These are phyloP conservation scores for Tribolium castaneum DNA, from an alignment of 1,140 invertebrate genomes.

Conservation along the genomic window DNA sequence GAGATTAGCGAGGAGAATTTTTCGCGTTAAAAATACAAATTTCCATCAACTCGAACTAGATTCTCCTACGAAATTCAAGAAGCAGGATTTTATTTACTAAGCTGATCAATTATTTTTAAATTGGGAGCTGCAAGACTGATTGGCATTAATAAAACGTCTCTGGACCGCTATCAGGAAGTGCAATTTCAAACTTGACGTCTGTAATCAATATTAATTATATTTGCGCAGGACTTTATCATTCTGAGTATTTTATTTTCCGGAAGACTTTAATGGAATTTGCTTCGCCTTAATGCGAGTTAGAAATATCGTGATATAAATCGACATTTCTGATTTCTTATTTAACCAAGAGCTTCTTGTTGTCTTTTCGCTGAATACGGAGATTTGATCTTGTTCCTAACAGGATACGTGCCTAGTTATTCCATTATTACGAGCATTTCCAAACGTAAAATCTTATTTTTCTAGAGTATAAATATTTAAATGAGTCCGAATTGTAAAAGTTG, in stretches of 20 bases:
- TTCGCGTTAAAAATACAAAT: too few relatives aligned
- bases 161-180: conserved; percentile 7
- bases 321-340: too few relatives aligned
- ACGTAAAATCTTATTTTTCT: too few relatives aligned
- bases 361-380: too few relatives aligned
- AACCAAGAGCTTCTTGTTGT: not conserved
- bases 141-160: not conserved
- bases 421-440: too few relatives aligned
- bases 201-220: conserved; percentile 24
- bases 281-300: not conserved
- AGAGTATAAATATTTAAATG: too few relatives aligned
- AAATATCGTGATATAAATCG: not conserved
- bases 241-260: conserved; percentile 14
- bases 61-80: too few relatives aligned
- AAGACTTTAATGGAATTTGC: not conserved
- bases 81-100: not conserved
- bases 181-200: conserved; percentile 5
- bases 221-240: not conserved
- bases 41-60: too few relatives aligned
- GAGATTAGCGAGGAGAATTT: not conserved
- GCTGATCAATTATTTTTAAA: not conserved
- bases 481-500: not conserved
- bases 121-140: not conserved
- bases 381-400: too few relatives aligned
- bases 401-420: too few relatives aligned